A percentile compares a stretch with the other conserved stretches of the same genome.
Evolutionary conservation across 2,113 vertebrate genomes (phyloP).

Genomic region (Percopsis transmontana): DNA sequence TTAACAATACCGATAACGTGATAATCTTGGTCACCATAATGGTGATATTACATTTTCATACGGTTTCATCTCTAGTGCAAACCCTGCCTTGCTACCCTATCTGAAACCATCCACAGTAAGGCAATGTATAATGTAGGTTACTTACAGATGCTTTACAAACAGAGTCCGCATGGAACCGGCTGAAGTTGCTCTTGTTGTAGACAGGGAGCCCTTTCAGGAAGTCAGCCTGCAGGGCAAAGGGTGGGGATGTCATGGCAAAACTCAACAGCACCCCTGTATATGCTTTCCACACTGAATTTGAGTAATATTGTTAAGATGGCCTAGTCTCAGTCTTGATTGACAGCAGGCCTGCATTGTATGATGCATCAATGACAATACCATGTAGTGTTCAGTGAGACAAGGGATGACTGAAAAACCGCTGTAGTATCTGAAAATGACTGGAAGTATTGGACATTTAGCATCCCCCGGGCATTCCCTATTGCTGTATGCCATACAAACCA

Average conservation of each 20-base stretch:
- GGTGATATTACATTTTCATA: too few relatives aligned
- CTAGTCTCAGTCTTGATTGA: background rate
- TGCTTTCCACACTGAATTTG: background rate
- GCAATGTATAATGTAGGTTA: constrained; percentile 6
- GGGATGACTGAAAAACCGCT: background rate
- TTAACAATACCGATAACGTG: too few relatives aligned
- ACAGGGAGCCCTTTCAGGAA: constrained; percentile 97
- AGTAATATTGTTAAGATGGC: background rate
- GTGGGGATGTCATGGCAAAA: constrained; percentile 6
- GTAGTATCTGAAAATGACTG: background rate
- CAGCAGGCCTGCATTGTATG: too few relatives aligned
- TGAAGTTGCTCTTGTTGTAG: constrained; percentile 99
- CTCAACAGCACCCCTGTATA: background rate
- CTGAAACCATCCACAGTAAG: background rate
- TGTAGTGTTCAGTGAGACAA: background rate
- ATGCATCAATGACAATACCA: background rate
- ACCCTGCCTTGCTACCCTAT: background rate
- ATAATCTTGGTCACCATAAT: too few relatives aligned
- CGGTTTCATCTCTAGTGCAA: too few relatives aligned
- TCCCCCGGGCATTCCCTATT: constrained; percentile 43
- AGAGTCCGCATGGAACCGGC: constrained; percentile 95
- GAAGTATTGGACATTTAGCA: background rate
- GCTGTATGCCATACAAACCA: background rate
- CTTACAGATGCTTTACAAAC: constrained; percentile 99
- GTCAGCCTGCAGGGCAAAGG: constrained; percentile 92